Evolutionary conservation across 2,797 vertebrate species (phyloP).

Genomic region (Sebastes matsubarae): DNA sequence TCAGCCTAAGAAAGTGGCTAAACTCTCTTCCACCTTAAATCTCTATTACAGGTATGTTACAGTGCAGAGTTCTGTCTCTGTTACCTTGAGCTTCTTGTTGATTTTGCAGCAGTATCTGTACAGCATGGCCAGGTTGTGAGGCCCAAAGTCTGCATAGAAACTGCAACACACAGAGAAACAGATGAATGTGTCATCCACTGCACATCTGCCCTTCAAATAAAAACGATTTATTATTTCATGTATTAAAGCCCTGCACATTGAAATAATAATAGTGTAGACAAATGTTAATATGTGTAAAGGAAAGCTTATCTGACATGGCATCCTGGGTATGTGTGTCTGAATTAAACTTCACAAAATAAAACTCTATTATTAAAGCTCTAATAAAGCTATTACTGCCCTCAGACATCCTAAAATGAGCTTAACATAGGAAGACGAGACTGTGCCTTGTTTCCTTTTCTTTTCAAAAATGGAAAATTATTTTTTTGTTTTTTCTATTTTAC

Average conservation of each 20-base stretch:
- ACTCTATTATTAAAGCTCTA: neutral
- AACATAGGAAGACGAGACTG: neutral
- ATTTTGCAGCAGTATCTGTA: constrained; percentile 95
- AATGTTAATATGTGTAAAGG: neutral
- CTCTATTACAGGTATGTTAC: neutral
- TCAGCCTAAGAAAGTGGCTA: neutral
- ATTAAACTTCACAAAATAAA: neutral
- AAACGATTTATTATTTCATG: neutral
- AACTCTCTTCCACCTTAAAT: neutral
- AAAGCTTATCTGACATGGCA: neutral
- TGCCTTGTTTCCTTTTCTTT: neutral
- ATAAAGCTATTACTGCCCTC: neutral
- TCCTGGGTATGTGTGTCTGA: neutral
- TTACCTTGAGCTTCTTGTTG: constrained; percentile 94
- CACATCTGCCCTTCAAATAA: neutral
- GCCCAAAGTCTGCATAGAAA: constrained; percentile 96
- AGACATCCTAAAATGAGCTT: neutral
- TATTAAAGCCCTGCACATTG: neutral
- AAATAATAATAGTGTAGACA: neutral
- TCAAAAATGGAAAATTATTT: neutral
- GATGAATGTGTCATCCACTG: neutral
- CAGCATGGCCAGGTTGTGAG: constrained; percentile 92
- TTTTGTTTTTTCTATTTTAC: neutral
- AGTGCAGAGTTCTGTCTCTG: neutral
- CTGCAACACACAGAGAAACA: constrained; percentile 69